Base-by-base conservation (phyloP, 2,888 invertebrate species). In the Drepanosiphum platanoidis region DNA sequence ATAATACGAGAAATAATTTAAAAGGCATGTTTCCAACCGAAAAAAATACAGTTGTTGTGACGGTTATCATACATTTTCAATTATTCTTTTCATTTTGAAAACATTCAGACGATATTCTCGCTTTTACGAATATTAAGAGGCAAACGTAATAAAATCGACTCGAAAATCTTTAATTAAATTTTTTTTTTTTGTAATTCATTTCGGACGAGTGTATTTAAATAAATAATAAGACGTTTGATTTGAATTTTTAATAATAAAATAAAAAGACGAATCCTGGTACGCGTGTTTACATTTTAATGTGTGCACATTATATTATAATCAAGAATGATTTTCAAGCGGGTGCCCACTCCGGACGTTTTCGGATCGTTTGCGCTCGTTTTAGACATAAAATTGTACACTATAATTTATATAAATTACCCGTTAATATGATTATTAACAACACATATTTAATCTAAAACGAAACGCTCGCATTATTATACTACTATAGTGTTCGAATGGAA, bases 1-100 rank as follows among this genome's bases (percentile, higher is more conserved):
- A 39, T 77, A 77, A 77, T 61, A 39, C 77, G 27, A 64, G 77
- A 39, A 77, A 77, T 77, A 77, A 77, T 77, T 77, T 77, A 61
- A 61, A 61, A 64, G 52, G 34, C 52, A 61, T 64, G 77, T 77
- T 64, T 36, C 11, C 18, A 39, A 64, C 77, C 18, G 61, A 77
- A 64, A 77, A 75, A 32, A 18, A 61, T 39, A 39, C 27, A 77
- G 36, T 30, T 27, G 27, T 61, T 58, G 77, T 34, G 61, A 77
- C 77, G 36, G 75, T 77, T 61, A 36, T 77, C 61, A 39, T 39
- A 64, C 36, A 39, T 39, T 64, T 64, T 61, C 61, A 77, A 77
- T 77, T 77, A 77, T 77, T 64, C 36, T 18, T 39, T 77, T 64
- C 39, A 11, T 39, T 61, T 77, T 36, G 9, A 61, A 61, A 61